These are phyloP conservation scores for Vireo griseus DNA, from an alignment of 2,797 vertebrate species.

Conservation along the genomic window DNA sequence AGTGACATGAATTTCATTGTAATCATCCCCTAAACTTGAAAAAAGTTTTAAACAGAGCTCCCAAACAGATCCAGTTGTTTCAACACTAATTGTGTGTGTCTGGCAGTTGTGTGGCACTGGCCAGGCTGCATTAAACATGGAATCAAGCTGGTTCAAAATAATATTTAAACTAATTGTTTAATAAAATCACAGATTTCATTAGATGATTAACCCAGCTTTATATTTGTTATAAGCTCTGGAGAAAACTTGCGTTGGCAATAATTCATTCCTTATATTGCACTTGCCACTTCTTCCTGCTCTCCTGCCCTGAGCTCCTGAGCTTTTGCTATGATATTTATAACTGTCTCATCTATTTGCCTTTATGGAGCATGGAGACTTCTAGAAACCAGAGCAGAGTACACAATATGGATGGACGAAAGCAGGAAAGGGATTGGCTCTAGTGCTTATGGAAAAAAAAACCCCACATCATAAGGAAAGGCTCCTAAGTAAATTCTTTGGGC, in stretches of 20 bases:
- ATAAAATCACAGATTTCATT: not conserved
- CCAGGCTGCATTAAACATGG: not conserved
- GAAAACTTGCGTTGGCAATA: not conserved
- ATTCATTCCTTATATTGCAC: not conserved
- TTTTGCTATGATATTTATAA: not conserved
- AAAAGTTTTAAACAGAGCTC: not conserved
- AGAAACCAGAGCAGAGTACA: not conserved
- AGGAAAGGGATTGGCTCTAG: not conserved
- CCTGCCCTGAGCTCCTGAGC: not conserved
- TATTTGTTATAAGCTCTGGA: not conserved
- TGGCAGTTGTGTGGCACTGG: not conserved
- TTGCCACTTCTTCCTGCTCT: not conserved
- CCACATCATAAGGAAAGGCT: not conserved
- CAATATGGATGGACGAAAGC: not conserved
- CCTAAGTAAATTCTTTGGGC: not conserved
- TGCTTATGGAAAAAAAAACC: not conserved
- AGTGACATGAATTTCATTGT: not conserved
- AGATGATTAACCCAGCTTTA: not conserved
- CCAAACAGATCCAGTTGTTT: not conserved
- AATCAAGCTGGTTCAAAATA: not conserved
- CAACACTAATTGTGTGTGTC: not conserved
- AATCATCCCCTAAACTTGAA: not conserved
- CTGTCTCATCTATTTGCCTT: not conserved
- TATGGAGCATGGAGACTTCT: not conserved
- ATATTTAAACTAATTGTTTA: not conserved